Base-by-base conservation (phyloP, 2,797 vertebrate species). In the Epinephelus awoara region DNA sequence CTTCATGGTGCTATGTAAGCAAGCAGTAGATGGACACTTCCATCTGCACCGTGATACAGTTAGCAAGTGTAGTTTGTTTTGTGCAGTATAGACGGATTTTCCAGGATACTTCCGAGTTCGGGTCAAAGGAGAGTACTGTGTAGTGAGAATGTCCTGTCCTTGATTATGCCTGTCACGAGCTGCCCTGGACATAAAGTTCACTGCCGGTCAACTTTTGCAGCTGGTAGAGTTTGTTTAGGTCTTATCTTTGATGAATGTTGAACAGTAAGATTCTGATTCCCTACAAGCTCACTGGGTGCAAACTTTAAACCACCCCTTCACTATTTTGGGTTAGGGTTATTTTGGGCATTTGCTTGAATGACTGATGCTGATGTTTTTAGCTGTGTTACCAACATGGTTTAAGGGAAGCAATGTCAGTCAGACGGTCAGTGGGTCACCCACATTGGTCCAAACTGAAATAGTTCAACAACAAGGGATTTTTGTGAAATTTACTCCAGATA, bases 241-340 rank as follows among this genome's bases (percentile, higher is more conserved):
- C 23, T 64, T 46, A 38, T 57, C 25, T 25, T 46, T 3, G 23
- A 42, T 50, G 29, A 56, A 50, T 23, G 17, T n/a, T 72, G 19
- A 46, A 38, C 6, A n/a, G 29, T 15, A 42, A 80, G 5, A 73
- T 46, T 63, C 19, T 66, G 54, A 69, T 54, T 27, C 59, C 40
- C 27, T 5, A 19, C 10, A 12, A 19, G 13, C 44, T 51, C 11
- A 54, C 17, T 15, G 21, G 17, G 55, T 46, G n/a, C 6, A 40
- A 38, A 25, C 11, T 25, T 62, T 40, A 62, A 56, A 65, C 15
- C 27, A 56, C 40, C 18, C 40, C 8, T 55, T 40, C 27, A 40
- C 29, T 61, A 19, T 61, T 40, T 14, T 5, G n/a, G n/a, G 67
- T 10, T 29, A 6, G n/a, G n/a, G 67, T 10, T 51, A 19, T 61